phyloP scores from a whole-genome alignment of 2,797 vertebrate species.

The Poecilia wingei region DNA sequence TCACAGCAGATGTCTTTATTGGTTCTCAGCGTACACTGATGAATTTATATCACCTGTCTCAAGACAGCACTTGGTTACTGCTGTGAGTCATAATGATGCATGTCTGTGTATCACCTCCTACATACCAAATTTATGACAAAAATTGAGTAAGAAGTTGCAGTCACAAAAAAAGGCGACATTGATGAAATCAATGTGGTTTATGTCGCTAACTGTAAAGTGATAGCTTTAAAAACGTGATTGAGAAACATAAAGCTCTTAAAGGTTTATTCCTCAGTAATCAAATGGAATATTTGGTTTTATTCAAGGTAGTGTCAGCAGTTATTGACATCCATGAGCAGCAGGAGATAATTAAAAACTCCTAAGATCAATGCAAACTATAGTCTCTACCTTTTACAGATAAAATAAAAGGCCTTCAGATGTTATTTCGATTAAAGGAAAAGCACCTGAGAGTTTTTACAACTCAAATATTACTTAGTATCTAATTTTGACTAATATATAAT shows the following conservation, averaged over 20 bases:
- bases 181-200: not conserved
- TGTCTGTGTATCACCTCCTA: slow-evolving; percentile 11
- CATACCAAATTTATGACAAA: slow-evolving; percentile 13
- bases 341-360: not conserved
- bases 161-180: not conserved
- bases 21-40: slow-evolving; percentile 50
- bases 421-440: not conserved
- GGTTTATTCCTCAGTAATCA: slow-evolving; percentile 13
- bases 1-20: slow-evolving; percentile 62
- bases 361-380: not conserved
- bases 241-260: not conserved
- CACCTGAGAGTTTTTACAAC: not conserved
- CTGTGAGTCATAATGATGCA: slow-evolving; percentile 22
- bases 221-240: not conserved
- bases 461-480: not conserved
- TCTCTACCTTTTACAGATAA: not conserved
- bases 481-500: not conserved
- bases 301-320: not conserved
- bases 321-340: not conserved
- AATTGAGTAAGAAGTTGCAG: not conserved
- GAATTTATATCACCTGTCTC: slow-evolving; percentile 62
- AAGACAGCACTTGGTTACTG: slow-evolving; percentile 31
- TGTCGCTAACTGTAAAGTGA: not conserved
- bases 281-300: not conserved
- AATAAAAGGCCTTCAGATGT: not conserved